Conservation (phyloP, 2,888 invertebrate genomes). For the Pomacea canaliculata region DNA sequence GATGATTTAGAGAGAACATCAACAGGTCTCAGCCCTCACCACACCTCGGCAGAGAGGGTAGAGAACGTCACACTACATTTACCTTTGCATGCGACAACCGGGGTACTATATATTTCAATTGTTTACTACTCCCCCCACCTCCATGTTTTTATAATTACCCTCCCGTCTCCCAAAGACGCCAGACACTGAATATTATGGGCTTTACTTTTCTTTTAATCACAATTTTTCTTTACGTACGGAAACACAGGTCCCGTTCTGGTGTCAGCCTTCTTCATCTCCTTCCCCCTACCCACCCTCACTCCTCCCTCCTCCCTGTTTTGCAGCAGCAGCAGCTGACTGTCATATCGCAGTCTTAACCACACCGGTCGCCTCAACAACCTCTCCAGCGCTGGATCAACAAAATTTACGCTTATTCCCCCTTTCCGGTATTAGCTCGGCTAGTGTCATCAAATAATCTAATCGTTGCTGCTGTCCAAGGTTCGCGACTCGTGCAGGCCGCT, state of each 20-base stretch:
- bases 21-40: too few species aligned
- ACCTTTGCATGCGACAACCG: too few species aligned
- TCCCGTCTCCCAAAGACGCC: too few species aligned
- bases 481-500: background rate
- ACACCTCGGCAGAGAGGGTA: too few species aligned
- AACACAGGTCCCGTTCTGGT: background rate
- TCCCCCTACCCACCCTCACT: background rate
- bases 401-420: constrained; percentile 13
- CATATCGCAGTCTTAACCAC: background rate
- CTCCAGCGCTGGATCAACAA: constrained; percentile 11
- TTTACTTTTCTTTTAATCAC: too few species aligned
- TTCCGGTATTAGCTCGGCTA: constrained; percentile 15
- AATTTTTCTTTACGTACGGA: too few species aligned
- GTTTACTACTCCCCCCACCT: too few species aligned
- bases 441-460: constrained; percentile 15
- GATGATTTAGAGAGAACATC: too few species aligned
- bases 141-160: too few species aligned
- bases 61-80: too few species aligned
- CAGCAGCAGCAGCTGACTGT: background rate
- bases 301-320: background rate
- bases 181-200: too few species aligned
- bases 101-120: too few species aligned
- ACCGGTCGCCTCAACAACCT: background rate
- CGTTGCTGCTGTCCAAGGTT: background rate
- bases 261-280: background rate